Evolutionary conservation across 2,797 vertebrate genomes (phyloP).

Genomic region (Betta splendens): DNA sequence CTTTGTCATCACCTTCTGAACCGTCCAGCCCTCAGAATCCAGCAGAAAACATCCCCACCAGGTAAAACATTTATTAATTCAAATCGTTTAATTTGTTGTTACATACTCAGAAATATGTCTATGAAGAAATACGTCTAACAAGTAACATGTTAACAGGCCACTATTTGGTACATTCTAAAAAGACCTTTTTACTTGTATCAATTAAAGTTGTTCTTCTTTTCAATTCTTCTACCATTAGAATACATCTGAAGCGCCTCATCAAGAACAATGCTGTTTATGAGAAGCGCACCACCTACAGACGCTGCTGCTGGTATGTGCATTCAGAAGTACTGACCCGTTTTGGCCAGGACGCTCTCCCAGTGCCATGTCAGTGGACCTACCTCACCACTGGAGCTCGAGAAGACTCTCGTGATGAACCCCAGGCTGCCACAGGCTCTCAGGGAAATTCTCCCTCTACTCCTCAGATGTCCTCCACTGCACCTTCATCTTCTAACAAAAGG

Average conservation of each 20-base stretch:
- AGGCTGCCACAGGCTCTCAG: slow-evolving; percentile 57
- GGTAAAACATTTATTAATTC: too few species aligned
- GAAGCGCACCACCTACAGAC: slow-evolving; percentile 87
- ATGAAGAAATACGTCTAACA: too few species aligned
- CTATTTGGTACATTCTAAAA: not conserved
- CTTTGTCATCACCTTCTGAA: slow-evolving; percentile 52
- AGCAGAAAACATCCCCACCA: slow-evolving; percentile 85
- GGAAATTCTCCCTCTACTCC: slow-evolving; percentile 78
- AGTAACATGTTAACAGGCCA: too few species aligned
- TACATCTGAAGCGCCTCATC: slow-evolving; percentile 89
- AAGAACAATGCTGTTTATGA: slow-evolving; percentile 91
- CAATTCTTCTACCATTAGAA: slow-evolving; percentile 56
- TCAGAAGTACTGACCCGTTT: slow-evolving; percentile 86
- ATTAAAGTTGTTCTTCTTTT: not conserved
- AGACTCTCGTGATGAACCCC: slow-evolving; percentile 85
- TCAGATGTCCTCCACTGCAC: slow-evolving; percentile 70
- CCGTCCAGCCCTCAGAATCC: slow-evolving; percentile 64
- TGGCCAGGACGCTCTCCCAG: slow-evolving; percentile 85
- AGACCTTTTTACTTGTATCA: not conserved
- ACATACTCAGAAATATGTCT: too few species aligned
- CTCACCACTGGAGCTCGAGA: slow-evolving; percentile 87
- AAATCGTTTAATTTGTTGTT: too few species aligned
- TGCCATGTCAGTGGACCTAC: slow-evolving; percentile 95
- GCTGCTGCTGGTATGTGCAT: slow-evolving; percentile 95
- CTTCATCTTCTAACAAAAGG: slow-evolving; percentile 80